phyloP scores from a whole-genome alignment of 2,888 invertebrate genomes.

The Eilema griseolum region DNA sequence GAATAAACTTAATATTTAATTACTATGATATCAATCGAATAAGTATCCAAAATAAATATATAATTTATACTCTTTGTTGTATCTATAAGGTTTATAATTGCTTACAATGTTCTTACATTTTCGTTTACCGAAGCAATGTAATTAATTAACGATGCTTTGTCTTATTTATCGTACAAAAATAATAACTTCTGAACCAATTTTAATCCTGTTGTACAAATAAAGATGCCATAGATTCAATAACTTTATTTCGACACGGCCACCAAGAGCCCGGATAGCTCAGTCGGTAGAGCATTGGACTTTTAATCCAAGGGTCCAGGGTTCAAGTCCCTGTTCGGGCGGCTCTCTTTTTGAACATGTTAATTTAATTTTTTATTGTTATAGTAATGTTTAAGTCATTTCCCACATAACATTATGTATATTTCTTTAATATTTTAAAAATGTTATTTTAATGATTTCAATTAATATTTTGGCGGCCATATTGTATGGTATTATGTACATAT shows the following conservation, averaged over 20 bases:
- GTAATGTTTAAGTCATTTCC: background rate
- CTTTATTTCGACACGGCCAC: rapidly evolving
- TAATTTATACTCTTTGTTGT: background rate
- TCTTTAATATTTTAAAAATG: no score
- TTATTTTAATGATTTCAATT: background rate
- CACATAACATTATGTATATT: background rate
- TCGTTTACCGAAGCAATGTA: background rate
- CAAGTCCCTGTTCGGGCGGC: conserved; percentile 87
- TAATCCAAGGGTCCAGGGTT: conserved; percentile 88
- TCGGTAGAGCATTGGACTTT: conserved; percentile 88
- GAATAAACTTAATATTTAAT: no score
- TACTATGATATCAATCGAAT: background rate
- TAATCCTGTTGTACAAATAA: background rate
- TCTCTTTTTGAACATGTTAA: conserved; percentile 6
- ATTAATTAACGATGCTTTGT: no score
- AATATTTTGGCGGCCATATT: background rate
- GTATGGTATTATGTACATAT: no score
- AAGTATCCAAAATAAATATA: background rate
- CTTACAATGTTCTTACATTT: no score
- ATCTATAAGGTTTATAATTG: background rate
- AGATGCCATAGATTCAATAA: background rate
- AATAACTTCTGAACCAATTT: background rate
- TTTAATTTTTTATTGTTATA: background rate
- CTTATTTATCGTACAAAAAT: background rate
- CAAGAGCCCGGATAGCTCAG: conserved; percentile 86